Percentiles rank a stretch among this genome's conserved stretches.
phyloP scores from a whole-genome alignment of 2,888 invertebrate genomes.

The Myopa testacea region DNA sequence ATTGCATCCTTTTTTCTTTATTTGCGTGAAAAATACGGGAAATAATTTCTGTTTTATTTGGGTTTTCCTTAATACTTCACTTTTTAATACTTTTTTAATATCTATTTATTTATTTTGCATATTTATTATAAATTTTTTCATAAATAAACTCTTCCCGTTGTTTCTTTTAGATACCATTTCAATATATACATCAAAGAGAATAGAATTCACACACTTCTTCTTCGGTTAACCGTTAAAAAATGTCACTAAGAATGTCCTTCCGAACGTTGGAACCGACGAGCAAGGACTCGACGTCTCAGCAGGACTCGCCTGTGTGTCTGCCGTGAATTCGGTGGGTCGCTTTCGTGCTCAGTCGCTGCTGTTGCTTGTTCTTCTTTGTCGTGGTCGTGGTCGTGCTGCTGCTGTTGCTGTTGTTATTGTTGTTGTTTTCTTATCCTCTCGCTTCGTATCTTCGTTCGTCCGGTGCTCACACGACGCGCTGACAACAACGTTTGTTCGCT shows the following conservation, averaged over 20 bases:
- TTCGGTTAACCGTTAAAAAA: conserved; percentile 39
- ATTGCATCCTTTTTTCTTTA: conserved; percentile 12
- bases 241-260: conserved; percentile 55
- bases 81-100: conserved; percentile 20
- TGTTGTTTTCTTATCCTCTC: conserved; percentile 14
- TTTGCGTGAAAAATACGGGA: neutral
- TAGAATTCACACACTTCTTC: conserved; percentile 36
- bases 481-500: conserved; percentile 27
- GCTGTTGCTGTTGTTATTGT: conserved; percentile 40
- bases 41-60: conserved; percentile 13
- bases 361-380: conserved; percentile 39
- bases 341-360: conserved; percentile 55
- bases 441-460: conserved; percentile 31
- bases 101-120: conserved; percentile 34
- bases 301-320: conserved; percentile 66
- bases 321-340: conserved; percentile 47
- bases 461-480: conserved; percentile 20
- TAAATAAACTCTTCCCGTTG: neutral
- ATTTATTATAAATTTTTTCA: conserved; percentile 23
- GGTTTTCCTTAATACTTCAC: conserved; percentile 16
- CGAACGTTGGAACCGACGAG: conserved; percentile 66
- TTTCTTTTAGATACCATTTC: conserved; percentile 43
- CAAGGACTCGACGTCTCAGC: conserved; percentile 67
- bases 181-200: conserved; percentile 45
- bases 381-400: conserved; percentile 46